Base-by-base conservation (phyloP, 2,797 vertebrate species). In the Acomys russatus region DNA sequence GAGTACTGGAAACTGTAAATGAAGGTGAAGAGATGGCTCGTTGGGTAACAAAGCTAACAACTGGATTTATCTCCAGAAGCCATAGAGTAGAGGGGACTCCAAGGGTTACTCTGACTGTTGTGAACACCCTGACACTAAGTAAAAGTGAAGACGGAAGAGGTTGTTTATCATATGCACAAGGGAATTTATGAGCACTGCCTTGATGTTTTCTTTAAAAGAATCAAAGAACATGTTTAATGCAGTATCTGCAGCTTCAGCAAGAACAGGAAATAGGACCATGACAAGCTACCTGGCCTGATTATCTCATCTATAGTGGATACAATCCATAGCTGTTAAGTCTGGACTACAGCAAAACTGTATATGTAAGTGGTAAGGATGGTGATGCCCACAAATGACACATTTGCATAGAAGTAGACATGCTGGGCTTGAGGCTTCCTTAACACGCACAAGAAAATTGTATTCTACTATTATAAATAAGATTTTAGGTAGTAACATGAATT, bases 121-220 rank as follows among this genome's bases (percentile, higher is more conserved):
- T 35, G 78, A 22, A 80, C 33, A 23, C 33, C 18, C 54, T 59
- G 33, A 79, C 77, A 59, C 77, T 80, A n/a, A 80, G 54, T 33
- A 7, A 64, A 66, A 49, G 74, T 51, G 44, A 79, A 59, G 20
- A 70, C 15, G 68, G 30, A 35, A 82, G 51, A 87, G 9, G 35
- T 35, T 3, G 35, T 38, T 64, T 15, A 70, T 30, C 33, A 6
- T 8, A 9, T 64, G n/a, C 86, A 28, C 22, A 59, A 64, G 78
- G 51, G 88, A 20, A 38, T 44, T 71, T 33, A 33, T 51, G 61
- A 85, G 49, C 44, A 20, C 64, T 63, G 22, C 66, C 82, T 90
- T 87, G 73, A 88, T 78, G 44, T 11, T 77, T 86, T 56, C n/a
- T 93, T 82, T 8, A 85, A 56, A n/a, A 90, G 9, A 84, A 78